phyloP scores from a whole-genome alignment of 1,140 invertebrate species.

The Drosophila sucinea region DNA sequence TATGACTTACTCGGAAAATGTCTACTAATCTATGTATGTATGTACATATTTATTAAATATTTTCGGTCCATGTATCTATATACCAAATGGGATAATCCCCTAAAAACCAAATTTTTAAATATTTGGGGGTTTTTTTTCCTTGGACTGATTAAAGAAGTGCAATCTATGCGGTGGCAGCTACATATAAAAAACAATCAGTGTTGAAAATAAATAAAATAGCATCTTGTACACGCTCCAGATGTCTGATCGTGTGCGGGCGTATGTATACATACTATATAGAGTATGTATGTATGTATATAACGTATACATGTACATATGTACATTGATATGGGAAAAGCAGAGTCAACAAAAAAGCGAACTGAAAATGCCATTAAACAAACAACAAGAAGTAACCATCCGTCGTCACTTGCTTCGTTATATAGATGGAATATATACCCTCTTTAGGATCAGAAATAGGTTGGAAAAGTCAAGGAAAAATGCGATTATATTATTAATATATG shows the following conservation, averaged over 20 bases:
- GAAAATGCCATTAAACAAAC: conserved; percentile 1
- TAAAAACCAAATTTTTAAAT: too few species aligned
- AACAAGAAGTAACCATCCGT: background rate
- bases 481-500: too few species aligned
- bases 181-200: background rate
- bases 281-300: background rate
- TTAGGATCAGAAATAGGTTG: background rate
- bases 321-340: conserved; percentile 3
- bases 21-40: too few species aligned
- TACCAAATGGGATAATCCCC: too few species aligned
- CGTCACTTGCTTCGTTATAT: too few species aligned
- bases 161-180: too few species aligned
- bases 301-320: background rate
- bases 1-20: too few species aligned
- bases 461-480: background rate
- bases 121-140: too few species aligned
- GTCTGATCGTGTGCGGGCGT: conserved; percentile 6
- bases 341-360: background rate
- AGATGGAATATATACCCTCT: background rate
- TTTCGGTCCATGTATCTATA: too few species aligned
- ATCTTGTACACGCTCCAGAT: background rate
- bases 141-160: too few species aligned
- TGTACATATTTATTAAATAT: too few species aligned
- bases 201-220: background rate
- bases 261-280: background rate